These are phyloP conservation scores for Pelmatolapia mariae DNA, from an alignment of 2,113 vertebrate species.

Conservation along the genomic window DNA sequence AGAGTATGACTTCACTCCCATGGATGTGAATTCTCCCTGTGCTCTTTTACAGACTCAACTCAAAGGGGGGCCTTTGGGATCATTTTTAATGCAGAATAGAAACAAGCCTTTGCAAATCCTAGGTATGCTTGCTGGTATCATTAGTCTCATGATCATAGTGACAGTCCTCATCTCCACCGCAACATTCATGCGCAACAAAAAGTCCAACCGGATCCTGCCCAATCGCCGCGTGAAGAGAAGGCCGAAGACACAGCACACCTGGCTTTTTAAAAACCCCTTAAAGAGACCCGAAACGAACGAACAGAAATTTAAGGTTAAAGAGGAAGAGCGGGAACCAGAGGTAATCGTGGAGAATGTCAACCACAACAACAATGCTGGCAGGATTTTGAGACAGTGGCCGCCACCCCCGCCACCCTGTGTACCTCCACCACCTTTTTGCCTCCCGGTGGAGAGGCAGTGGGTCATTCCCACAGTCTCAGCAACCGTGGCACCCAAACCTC, in stretches of 20 bases:
- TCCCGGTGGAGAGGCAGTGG: slow-evolving; percentile 52
- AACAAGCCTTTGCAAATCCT: slow-evolving; percentile 92
- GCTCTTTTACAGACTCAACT: slow-evolving; percentile 95
- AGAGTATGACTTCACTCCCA: slow-evolving; percentile 64
- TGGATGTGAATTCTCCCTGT: slow-evolving; percentile 83
- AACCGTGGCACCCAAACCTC: slow-evolving; percentile 64
- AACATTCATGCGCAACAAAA: slow-evolving; percentile 94
- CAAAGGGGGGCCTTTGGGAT: slow-evolving; percentile 83
- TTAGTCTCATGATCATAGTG: slow-evolving; percentile 82
- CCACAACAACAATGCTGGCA: slow-evolving; percentile 75
- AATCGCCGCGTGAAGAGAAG: slow-evolving; percentile 80
- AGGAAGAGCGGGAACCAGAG: slow-evolving; percentile 52
- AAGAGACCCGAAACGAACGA: slow-evolving; percentile 57
- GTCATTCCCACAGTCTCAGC: slow-evolving; percentile 80
- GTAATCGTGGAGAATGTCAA: slow-evolving; percentile 71
- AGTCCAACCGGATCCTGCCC: slow-evolving; percentile 87
- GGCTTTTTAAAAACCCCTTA: slow-evolving; percentile 77
- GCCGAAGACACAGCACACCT: slow-evolving; percentile 47
- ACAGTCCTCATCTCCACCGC: slow-evolving; percentile 90
- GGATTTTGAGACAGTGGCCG: slow-evolving; percentile 33
- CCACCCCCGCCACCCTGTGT: slow-evolving; percentile 30
- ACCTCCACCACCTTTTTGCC: slow-evolving; percentile 52
- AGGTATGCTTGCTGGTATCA: slow-evolving; percentile 84
- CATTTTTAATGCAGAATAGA: slow-evolving; percentile 93
- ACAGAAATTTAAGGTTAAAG: slow-evolving; percentile 70